Evolutionary conservation across 2,797 vertebrate species (phyloP).

Genomic region (Leucoraja ocellata): DNA sequence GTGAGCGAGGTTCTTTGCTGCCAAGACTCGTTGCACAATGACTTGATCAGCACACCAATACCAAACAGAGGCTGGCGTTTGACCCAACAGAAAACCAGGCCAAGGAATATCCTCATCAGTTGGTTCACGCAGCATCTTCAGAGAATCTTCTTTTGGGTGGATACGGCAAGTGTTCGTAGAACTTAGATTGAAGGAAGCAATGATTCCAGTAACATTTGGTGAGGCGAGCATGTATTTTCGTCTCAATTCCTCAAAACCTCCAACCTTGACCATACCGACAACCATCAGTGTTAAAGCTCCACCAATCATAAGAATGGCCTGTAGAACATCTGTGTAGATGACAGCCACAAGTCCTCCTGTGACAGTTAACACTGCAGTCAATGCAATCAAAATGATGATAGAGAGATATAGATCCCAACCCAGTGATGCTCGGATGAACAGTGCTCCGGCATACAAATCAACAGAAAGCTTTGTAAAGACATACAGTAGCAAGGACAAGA

Average conservation of each 20-base stretch:
- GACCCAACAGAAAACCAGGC: constrained; percentile 91
- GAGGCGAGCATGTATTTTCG: constrained; percentile 87
- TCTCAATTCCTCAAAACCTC: constrained; percentile 85
- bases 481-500: constrained; percentile 85
- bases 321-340: constrained; percentile 92
- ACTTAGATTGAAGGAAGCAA: constrained; percentile 73
- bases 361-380: constrained; percentile 88
- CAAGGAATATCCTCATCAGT: constrained; percentile 90
- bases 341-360: constrained; percentile 92
- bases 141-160: constrained; percentile 76
- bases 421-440: constrained; percentile 95
- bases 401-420: constrained; percentile 97
- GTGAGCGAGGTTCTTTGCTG: constrained; percentile 89
- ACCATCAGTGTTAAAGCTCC: constrained; percentile 86
- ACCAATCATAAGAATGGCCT: constrained; percentile 90
- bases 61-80: constrained; percentile 96
- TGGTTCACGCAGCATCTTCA: constrained; percentile 79
- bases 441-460: constrained; percentile 91
- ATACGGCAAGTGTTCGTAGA: constrained; percentile 79
- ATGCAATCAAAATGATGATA: constrained; percentile 82
- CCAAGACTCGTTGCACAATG: constrained; percentile 92
- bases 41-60: constrained; percentile 99
- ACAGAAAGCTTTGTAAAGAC: constrained; percentile 98
- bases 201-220: constrained; percentile 81
- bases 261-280: constrained; percentile 81